These are phyloP conservation scores for Apoda limacodes DNA, from an alignment of 2,888 invertebrate genomes.

Conservation along the genomic window DNA sequence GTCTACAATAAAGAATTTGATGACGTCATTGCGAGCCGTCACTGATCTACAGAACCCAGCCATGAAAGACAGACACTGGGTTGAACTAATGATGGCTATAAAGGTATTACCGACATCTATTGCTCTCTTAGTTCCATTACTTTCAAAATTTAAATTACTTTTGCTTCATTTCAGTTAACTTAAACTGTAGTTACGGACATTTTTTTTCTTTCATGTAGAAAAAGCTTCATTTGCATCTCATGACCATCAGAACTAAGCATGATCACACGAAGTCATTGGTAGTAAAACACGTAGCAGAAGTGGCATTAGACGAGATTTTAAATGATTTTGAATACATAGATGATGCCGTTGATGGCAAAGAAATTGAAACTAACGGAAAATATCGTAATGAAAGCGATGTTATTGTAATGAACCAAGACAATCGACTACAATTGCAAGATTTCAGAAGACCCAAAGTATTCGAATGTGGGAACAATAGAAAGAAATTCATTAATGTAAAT, in stretches of 20 bases:
- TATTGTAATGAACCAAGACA: constrained; percentile 9
- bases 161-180: neutral
- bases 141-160: constrained; percentile 10
- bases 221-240: constrained; percentile 34
- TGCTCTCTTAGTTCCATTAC: neutral
- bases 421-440: too few species aligned
- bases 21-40: constrained; percentile 92
- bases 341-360: constrained; percentile 25
- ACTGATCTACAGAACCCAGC: constrained; percentile 95
- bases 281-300: too few species aligned
- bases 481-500: too few species aligned
- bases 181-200: constrained; percentile 1
- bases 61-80: constrained; percentile 94
- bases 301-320: constrained; percentile 36
- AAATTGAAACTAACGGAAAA: constrained; percentile 22
- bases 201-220: constrained; percentile 38
- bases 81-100: constrained; percentile 92
- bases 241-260: constrained; percentile 33
- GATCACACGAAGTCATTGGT: too few species aligned
- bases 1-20: constrained; percentile 87
- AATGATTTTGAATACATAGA: constrained; percentile 45
- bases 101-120: constrained; percentile 66
- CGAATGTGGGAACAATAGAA: constrained; percentile 26
- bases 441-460: constrained; percentile 40
- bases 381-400: constrained; percentile 10